Conservation (phyloP, 2,797 vertebrate species). For the Erethizon dorsatum region DNA sequence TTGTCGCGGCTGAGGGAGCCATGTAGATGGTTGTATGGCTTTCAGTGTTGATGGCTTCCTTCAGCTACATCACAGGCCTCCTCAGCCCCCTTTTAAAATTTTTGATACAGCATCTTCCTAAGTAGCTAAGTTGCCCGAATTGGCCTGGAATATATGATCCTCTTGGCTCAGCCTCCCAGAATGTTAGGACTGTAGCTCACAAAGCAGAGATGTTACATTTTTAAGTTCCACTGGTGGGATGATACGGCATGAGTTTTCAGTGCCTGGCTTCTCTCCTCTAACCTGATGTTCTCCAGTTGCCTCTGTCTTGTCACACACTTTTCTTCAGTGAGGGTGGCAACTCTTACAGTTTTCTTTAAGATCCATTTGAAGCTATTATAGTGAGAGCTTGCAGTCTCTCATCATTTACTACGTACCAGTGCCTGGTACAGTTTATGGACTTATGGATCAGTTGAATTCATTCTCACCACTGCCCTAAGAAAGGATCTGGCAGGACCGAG, state of each 20-base stretch:
- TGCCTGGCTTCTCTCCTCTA: background rate
- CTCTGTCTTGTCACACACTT: background rate
- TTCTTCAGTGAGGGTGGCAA: background rate
- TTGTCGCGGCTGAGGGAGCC: background rate
- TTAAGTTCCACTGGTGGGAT: background rate
- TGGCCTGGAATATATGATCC: background rate
- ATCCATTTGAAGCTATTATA: background rate
- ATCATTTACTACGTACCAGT: background rate
- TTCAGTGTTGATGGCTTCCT: background rate
- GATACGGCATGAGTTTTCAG: background rate
- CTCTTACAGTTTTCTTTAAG: background rate
- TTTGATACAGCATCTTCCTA: background rate
- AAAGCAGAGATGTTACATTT: background rate
- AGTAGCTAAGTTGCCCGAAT: background rate
- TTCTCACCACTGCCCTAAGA: background rate
- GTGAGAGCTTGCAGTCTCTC: background rate
- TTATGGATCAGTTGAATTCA: background rate
- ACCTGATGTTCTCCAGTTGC: background rate
- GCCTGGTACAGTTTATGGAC: too few relatives aligned
- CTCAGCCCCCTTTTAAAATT: background rate
- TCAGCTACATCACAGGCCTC: background rate
- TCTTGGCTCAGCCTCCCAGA: background rate
- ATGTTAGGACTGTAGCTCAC: background rate
- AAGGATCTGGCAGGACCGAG: background rate
- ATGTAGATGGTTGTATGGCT: background rate